Evolutionary conservation across 2,797 vertebrate species (phyloP).

Genomic region (Chaunax sp.): DNA sequence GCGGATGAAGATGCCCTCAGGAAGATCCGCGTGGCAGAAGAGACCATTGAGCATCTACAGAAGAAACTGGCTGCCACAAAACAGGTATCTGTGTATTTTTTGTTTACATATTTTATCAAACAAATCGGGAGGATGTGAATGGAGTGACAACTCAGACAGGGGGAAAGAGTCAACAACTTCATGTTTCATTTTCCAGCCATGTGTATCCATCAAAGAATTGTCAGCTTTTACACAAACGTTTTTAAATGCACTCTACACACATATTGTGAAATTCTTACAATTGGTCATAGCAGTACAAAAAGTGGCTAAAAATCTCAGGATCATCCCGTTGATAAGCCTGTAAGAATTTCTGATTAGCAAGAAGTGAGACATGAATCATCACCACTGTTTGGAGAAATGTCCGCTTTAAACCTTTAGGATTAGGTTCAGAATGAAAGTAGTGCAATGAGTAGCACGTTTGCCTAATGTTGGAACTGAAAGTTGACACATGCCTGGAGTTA

Average conservation of each 20-base stretch:
- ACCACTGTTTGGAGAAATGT: not conserved
- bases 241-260: not conserved
- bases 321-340: too few relatives aligned
- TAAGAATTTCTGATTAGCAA: not conserved
- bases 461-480: conserved; percentile 68
- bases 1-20: conserved; percentile 93
- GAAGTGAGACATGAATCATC: conserved; percentile 4
- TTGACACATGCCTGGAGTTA: not conserved
- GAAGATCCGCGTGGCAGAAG: conserved; percentile 91
- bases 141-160: too few relatives aligned
- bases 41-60: conserved; percentile 93
- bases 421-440: conserved; percentile 36
- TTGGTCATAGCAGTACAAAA: not conserved
- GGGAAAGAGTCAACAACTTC: too few relatives aligned
- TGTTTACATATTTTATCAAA: too few relatives aligned
- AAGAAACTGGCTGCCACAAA: conserved; percentile 94
- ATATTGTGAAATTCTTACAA: not conserved
- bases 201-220: too few relatives aligned
- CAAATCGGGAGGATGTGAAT: too few relatives aligned
- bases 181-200: too few relatives aligned
- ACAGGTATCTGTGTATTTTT: conserved; percentile 81
- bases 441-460: conserved; percentile 47
- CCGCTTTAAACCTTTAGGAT: conserved; percentile 20
- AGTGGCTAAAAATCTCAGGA: too few relatives aligned
- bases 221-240: not conserved